Percentiles rank a stretch among this genome's conserved stretches.
Conservation (phyloP, 30 jellyfish, hydroid and myxozoan species). For the Pseudorhiza aurosa region DNA sequence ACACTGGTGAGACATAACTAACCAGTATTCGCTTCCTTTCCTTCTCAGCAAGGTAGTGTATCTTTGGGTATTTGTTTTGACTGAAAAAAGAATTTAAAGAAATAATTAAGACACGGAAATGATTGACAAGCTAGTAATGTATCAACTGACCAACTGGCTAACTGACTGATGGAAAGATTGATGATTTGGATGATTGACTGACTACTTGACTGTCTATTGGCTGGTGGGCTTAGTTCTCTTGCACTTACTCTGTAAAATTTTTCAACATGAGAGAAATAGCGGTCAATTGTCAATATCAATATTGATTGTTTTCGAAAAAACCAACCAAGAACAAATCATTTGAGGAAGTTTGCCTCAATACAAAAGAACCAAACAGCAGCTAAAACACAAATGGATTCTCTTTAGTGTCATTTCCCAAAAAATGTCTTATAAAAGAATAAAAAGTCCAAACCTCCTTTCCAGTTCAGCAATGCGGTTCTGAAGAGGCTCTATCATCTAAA, state of each 20-base stretch:
- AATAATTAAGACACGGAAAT: too few relatives aligned
- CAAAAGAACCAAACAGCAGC: background rate
- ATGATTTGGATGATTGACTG: too few relatives aligned
- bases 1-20: too few relatives aligned
- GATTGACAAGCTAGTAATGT: too few relatives aligned
- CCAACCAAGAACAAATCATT: background rate
- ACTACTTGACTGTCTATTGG: too few relatives aligned
- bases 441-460: conserved; percentile 5
- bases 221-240: too few relatives aligned
- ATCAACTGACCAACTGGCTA: too few relatives aligned
- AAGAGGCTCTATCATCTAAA: conserved; percentile 17
- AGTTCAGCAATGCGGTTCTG: conserved; percentile 6
- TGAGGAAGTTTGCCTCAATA: background rate
- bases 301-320: background rate
- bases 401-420: background rate
- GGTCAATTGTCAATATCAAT: background rate
- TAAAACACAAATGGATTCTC: too few relatives aligned
- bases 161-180: too few relatives aligned
- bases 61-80: conserved; percentile 85
- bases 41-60: conserved; percentile 82
- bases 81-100: conserved; percentile 26
- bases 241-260: too few relatives aligned
- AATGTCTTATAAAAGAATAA: background rate
- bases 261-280: too few relatives aligned
- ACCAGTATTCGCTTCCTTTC: conserved; percentile 93